Evolutionary conservation across 2,797 vertebrate species (phyloP), one percentile per base, ranked within the genome.

Genomic region (Phylloscopus collybita): DNA sequence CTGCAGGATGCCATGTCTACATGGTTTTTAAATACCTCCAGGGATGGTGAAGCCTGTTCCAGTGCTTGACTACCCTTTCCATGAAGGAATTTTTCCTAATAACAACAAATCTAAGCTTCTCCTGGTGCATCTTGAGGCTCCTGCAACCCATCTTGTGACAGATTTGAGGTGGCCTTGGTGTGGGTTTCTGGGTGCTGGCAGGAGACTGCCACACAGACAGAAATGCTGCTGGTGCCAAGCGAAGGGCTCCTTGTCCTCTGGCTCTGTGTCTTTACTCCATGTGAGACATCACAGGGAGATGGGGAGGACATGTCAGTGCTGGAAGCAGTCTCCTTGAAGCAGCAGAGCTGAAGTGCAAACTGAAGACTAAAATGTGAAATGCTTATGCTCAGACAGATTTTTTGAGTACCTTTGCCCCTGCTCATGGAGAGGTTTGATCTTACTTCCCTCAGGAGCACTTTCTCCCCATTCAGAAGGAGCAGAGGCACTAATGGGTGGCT

Each of bases 271-370:
- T 72, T 91, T 30, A 38, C 62, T 84, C 71, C 21, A 8, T 3
- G 11, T 1, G 11, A 74, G 30, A 49, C 21, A 20, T 32, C 8
- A 30, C 2, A 3, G 30, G 50, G 73, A 29, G 23, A 70, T 1
- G 2, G 6, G 44, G 20, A 69, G 26, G 34, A 78, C 1, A 0
- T n/a, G 23, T 8, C 40, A 14, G 27, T 45, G 26, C 42, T 72
- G 47, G 59, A 25, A 51, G 21, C 1, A 3, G 36, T 69, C 0
- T 0, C 16, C 22, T 26, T 10, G 16, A 69, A 69, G 40, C n/a
- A 79, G 23, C 27, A 84, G 44, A 80, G 34, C 49, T 80, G 27
- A 85, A 40, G 26, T 16, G 13, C 19, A 73, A 53, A 36, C 6
- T 21, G 23, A 76, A 74, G 13, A 36, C 14, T 78, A 44, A 88